phyloP scores from a whole-genome alignment of 2,797 vertebrate genomes.

The Arctocebus calabarensis region DNA sequence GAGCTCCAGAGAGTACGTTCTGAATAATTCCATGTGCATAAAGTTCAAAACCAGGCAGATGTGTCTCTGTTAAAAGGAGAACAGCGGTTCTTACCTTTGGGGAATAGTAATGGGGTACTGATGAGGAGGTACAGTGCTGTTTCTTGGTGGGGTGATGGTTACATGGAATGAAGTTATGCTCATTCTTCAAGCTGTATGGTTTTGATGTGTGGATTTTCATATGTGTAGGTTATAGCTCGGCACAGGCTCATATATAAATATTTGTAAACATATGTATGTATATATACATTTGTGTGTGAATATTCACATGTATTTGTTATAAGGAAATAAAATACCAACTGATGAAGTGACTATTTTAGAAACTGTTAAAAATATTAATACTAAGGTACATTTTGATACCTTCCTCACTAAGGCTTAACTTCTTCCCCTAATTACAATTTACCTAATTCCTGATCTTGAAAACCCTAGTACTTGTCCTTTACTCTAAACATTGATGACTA shows the following conservation, averaged over 20 bases:
- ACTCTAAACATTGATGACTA: not conserved
- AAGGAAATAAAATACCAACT: constrained; percentile 1
- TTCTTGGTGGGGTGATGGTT: not conserved
- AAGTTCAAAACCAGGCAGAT: constrained; percentile 2
- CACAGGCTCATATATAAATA: not conserved
- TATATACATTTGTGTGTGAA: not conserved
- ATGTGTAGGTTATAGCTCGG: not conserved
- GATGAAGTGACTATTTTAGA: not conserved
- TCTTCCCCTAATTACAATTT: not conserved
- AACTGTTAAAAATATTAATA: not conserved
- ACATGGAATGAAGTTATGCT: not conserved
- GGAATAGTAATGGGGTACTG: not conserved
- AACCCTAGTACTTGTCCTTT: not conserved
- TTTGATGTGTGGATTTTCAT: not conserved
- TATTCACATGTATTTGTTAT: not conserved
- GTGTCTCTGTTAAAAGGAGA: not conserved
- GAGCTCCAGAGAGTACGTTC: not conserved
- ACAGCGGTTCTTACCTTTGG: not conserved
- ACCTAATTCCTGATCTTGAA: not conserved
- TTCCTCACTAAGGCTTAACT: not conserved
- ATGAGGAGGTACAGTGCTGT: not conserved
- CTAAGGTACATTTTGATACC: not conserved
- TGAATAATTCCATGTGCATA: not conserved
- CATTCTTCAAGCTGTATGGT: not conserved
- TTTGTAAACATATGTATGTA: not conserved